Evolutionary conservation across 2,888 invertebrate species (phyloP).

Genomic region (Tachina lurida): DNA sequence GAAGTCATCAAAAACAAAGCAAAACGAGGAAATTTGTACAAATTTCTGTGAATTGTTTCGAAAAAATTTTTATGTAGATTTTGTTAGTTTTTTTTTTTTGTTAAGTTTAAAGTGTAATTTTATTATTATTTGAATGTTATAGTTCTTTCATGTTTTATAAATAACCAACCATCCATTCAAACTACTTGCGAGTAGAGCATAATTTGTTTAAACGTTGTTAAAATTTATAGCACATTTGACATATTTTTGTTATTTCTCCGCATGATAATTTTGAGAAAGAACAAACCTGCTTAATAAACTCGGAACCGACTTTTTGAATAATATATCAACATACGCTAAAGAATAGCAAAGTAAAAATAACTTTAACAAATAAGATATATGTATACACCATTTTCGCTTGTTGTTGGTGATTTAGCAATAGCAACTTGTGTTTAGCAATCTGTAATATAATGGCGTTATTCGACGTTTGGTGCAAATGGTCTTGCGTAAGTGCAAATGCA

Average conservation of each 20-base stretch:
- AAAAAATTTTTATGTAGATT: constrained; percentile 61
- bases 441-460: too few species aligned
- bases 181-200: constrained; percentile 35
- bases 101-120: constrained; percentile 31
- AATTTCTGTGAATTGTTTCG: constrained; percentile 73
- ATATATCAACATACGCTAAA: too few species aligned
- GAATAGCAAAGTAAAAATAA: background rate
- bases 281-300: too few species aligned
- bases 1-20: constrained; percentile 78
- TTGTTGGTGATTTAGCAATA: too few species aligned
- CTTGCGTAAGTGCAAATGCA: too few species aligned
- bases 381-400: too few species aligned
- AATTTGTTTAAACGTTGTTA: background rate
- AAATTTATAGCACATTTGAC: constrained; percentile 26
- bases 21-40: constrained; percentile 58
- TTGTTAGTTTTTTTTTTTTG: constrained; percentile 34
- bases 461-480: too few species aligned
- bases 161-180: constrained; percentile 48
- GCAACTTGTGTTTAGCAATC: too few species aligned
- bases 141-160: constrained; percentile 69
- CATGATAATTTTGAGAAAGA: too few species aligned
- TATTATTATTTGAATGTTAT: constrained; percentile 65
- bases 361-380: too few species aligned
- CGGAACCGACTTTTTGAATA: too few species aligned
- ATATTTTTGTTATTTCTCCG: background rate